phyloP scores from a whole-genome alignment of 2,888 invertebrate species.

The Stenchaetothrips biformis region DNA sequence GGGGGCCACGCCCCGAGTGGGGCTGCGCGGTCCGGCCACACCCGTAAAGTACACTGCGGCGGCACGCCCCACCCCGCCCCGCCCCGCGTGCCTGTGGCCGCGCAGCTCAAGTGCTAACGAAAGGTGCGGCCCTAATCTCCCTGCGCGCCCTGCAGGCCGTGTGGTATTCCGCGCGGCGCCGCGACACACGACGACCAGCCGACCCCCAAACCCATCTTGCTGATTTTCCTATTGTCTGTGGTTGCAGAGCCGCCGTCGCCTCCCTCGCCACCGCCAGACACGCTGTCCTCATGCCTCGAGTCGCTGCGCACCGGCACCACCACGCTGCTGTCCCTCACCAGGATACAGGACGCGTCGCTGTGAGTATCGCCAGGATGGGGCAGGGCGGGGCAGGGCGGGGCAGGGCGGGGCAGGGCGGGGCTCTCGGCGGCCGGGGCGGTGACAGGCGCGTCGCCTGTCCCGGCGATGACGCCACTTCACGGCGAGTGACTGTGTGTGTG shows the following conservation, averaged over 20 bases:
- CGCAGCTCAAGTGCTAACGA: too few relatives aligned
- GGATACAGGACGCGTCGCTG: constrained; percentile 5
- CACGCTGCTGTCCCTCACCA: constrained; percentile 10
- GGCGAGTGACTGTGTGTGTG: too few relatives aligned
- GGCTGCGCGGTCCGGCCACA: not conserved
- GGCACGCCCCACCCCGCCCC: not conserved
- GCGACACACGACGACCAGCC: too few relatives aligned
- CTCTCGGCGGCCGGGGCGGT: not conserved
- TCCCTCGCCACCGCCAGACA: constrained; percentile 31
- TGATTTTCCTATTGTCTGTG: not conserved
- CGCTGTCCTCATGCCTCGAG: constrained; percentile 33
- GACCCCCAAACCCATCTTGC: not conserved
- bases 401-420: not conserved
- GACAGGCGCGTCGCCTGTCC: not conserved
- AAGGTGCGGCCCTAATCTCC: too few relatives aligned
- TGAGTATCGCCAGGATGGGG: not conserved
- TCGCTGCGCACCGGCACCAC: constrained; percentile 33
- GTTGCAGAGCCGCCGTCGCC: not conserved
- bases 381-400: not conserved
- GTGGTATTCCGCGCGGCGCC: too few relatives aligned
- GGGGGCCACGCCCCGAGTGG: not conserved
- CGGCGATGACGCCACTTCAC: too few relatives aligned
- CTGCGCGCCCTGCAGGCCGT: too few relatives aligned
- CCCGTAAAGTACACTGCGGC: too few relatives aligned
- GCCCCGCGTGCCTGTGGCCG: not conserved